Percentiles rank a stretch among this genome's conserved stretches.
Conservation (phyloP, 2,888 invertebrate species). For the Drosophila helvetica region DNA sequence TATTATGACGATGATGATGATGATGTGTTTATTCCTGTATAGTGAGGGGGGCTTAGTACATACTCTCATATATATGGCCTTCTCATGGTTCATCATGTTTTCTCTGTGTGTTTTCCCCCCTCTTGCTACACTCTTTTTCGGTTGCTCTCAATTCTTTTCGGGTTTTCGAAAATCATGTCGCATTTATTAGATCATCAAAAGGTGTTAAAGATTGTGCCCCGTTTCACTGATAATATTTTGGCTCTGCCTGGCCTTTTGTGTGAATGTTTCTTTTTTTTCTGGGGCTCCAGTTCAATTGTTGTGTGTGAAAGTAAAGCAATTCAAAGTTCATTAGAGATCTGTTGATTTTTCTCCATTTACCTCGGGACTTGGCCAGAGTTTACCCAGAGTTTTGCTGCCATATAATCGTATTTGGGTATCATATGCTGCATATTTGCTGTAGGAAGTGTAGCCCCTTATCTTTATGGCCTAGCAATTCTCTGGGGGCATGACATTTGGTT, state of each 20-base stretch:
- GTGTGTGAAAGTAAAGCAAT: conserved; percentile 71
- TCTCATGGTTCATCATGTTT: conserved; percentile 48
- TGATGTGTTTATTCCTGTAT: conserved; percentile 31
- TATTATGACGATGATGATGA: conserved; percentile 25
- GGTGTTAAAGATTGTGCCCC: conserved; percentile 76
- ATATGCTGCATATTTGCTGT: conserved; percentile 3
- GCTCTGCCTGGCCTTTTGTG: conserved; percentile 46
- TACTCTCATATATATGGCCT: conserved; percentile 42
- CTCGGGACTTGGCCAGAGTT: not conserved
- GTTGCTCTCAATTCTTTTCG: conserved; percentile 41
- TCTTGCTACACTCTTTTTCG: not conserved
- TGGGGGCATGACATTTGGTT: conserved; percentile 25
- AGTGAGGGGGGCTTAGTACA: conserved; percentile 41
- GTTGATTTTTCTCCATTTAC: conserved; percentile 15
- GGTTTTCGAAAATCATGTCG: conserved; percentile 75
- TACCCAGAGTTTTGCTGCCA: not conserved
- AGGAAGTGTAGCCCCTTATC: conserved; percentile 26
- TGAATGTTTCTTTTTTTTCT: conserved; percentile 10
- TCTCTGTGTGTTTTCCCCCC: conserved; percentile 29
- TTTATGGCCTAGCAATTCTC: conserved; percentile 31
- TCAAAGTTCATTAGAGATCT: conserved; percentile 67
- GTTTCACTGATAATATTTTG: conserved; percentile 75
- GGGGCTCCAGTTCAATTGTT: conserved; percentile 42
- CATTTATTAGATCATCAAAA: conserved; percentile 77
- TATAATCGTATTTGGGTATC: not conserved